Conservation (phyloP, 2,113 vertebrate genomes). For the Ciconia stormi region DNA sequence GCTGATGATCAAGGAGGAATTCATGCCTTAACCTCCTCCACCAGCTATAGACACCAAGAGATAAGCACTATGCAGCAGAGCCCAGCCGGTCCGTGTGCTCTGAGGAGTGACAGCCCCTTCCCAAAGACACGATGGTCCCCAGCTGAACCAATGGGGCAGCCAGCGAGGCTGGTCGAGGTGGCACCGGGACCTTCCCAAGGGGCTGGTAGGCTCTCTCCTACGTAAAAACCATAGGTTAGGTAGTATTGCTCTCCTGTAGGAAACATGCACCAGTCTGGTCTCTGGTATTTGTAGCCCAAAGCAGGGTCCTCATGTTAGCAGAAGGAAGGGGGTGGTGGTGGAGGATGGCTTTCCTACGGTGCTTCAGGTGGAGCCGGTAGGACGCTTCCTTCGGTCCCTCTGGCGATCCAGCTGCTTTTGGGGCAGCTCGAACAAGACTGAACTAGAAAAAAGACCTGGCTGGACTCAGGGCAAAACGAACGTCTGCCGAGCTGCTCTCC, state of each 20-base stretch:
- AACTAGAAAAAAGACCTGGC: neutral
- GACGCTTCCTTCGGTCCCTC: neutral
- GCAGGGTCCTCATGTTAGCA: neutral
- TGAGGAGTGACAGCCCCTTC: neutral
- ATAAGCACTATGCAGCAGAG: constrained; percentile 27
- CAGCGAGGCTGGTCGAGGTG: neutral
- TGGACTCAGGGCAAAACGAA: neutral
- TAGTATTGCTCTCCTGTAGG: neutral
- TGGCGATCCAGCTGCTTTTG: neutral
- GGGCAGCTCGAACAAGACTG: neutral
- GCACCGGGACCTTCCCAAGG: neutral
- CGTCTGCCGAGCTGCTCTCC: neutral
- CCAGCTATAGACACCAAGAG: constrained; percentile 1
- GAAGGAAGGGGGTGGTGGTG: neutral
- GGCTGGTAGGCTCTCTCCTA: neutral
- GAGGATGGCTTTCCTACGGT: neutral
- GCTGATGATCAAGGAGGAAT: constrained; percentile 92
- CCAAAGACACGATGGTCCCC: neutral
- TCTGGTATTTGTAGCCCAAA: neutral
- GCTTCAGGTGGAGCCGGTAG: neutral
- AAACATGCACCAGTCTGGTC: neutral
- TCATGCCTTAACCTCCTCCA: constrained; percentile 72
- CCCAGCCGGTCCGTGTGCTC: neutral
- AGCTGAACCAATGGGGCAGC: accelerated
- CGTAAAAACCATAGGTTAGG: neutral